Base-by-base conservation (phyloP, 2,888 invertebrate species). In the Pogonocherus hispidulus region DNA sequence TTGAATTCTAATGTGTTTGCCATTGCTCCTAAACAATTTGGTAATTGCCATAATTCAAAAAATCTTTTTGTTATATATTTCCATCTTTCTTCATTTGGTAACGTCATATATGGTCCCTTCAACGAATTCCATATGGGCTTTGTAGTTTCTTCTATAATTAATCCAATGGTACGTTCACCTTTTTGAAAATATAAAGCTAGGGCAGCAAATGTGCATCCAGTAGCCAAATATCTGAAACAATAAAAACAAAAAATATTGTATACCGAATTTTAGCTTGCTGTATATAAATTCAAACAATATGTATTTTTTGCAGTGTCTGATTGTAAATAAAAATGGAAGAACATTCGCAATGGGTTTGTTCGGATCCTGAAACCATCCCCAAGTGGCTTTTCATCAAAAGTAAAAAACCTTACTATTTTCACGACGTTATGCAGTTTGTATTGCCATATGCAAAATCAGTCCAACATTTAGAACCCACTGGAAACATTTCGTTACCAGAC, bases 211-310 rank as follows among this genome's bases (percentile, higher is more conserved):
- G 32, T 62, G 14, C 60, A 60, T 16, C 62, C 62, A 51, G 62
- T 51, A 60, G 59, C 59, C 18, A 60, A 46, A 47, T 60, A 60
- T 14, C 59, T 60, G 32, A 47, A 60, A 46, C n/a, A n/a, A 35
- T 23, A 49, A 49, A 20, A 14, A 44, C 9, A 23, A 23, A 3
- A 23, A 23, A 0, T 18, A 55, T 18, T 2, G 3, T 32, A 16
- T 18, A 14, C 14, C 35, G 37, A 5, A 19, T 1, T 4, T 56
- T 6, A 41, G 19, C n/a, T 3, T 41, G 8, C 4, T 20, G 5
- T 27, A 1, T 27, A 27, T n/a, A n/a, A n/a, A n/a, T n/a, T n/a
- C n/a, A n/a, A n/a, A n/a, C n/a, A n/a, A n/a, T n/a, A 27, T 27
- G 5, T 41, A 11, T 37, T 37, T 19, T 37, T 56, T 37, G 11